Percentiles rank a stretch among this genome's conserved stretches.
Evolutionary conservation across 2,797 vertebrate species (phyloP).

Genomic region (Manis pentadactyla): DNA sequence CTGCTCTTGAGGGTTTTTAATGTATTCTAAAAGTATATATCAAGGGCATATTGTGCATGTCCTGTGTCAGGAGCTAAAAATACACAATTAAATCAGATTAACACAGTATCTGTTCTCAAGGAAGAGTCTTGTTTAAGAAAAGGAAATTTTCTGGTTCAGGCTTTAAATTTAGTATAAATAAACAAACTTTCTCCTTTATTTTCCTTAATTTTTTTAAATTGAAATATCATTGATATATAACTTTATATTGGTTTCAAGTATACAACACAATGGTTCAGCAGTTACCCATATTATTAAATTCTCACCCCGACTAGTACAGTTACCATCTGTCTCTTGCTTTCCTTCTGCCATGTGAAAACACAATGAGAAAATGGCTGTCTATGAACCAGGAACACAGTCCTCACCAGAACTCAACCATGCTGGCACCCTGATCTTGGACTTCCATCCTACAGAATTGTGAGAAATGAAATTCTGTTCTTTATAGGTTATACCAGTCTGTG

Average conservation of each 20-base stretch:
- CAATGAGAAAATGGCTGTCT: background rate
- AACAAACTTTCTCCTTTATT: background rate
- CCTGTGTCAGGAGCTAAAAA: background rate
- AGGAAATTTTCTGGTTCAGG: background rate
- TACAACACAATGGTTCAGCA: no score
- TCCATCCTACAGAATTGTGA: background rate
- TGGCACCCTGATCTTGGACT: background rate
- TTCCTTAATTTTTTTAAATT: background rate
- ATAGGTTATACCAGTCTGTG: background rate
- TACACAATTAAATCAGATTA: background rate
- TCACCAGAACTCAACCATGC: background rate
- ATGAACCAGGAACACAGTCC: background rate
- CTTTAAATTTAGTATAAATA: background rate
- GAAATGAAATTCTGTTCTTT: background rate
- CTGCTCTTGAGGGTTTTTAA: background rate
- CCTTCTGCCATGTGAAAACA: background rate
- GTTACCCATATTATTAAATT: no score
- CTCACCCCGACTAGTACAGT: no score
- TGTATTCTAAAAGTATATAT: background rate
- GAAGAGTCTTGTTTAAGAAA: background rate
- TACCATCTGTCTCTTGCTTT: background rate
- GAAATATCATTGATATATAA: background rate
- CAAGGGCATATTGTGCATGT: background rate
- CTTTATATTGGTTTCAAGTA: no score
- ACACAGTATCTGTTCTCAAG: background rate